phyloP scores from a whole-genome alignment of 2,888 invertebrate genomes.

The Dasypogon diadema region DNA sequence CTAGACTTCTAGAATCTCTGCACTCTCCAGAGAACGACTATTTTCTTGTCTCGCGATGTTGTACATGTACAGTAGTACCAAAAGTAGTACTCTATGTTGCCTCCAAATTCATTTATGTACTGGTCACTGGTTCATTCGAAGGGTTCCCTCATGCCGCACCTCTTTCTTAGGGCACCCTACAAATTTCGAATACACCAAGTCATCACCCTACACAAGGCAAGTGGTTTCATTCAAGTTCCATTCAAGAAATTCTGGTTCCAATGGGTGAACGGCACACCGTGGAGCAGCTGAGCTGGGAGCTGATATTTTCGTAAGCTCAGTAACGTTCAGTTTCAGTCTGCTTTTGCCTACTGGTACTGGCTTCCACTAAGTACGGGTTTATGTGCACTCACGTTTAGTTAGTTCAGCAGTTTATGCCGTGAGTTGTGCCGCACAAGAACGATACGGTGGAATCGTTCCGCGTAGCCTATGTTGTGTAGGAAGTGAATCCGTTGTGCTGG shows the following conservation, averaged over 20 bases:
- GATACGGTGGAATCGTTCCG: not conserved
- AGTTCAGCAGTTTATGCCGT: not conserved
- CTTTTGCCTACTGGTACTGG: not conserved
- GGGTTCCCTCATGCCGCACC: not conserved
- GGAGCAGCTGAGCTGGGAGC: not conserved
- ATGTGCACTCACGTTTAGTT: not conserved
- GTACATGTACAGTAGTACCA: too few species aligned
- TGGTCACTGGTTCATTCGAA: conserved; percentile 3
- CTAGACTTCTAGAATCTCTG: not conserved
- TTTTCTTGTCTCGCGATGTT: too few species aligned
- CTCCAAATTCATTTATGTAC: not conserved
- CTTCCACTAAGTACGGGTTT: too few species aligned
- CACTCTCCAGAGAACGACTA: not conserved
- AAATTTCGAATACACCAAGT: not conserved
- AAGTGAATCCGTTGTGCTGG: not conserved
- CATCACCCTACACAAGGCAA: conserved; percentile 22
- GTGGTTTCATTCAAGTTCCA: conserved; percentile 26
- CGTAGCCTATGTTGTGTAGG: not conserved
- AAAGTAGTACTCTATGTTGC: too few species aligned
- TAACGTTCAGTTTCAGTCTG: conserved; percentile 10
- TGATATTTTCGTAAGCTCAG: too few species aligned
- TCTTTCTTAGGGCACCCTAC: too few species aligned
- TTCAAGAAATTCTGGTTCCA: conserved; percentile 39
- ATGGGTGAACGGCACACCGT: conserved; percentile 1
- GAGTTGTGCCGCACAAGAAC: not conserved